Percentiles rank a stretch among this genome's conserved stretches.
These are phyloP conservation scores for Agonopterix subpropinquella DNA, from an alignment of 2,888 invertebrate species.

Conservation along the genomic window DNA sequence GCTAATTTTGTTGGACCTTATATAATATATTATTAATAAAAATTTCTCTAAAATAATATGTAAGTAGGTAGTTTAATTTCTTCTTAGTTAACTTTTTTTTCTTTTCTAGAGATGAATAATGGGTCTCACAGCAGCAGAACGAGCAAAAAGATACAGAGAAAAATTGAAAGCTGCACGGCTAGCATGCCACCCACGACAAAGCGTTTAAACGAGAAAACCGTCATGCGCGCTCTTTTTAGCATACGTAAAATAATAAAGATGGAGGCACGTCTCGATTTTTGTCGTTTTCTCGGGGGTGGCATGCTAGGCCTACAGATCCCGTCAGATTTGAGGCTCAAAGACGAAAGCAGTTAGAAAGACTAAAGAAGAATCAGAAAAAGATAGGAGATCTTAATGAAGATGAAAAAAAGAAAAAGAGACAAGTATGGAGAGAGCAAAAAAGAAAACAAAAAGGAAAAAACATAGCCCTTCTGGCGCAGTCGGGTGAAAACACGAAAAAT, in stretches of 20 bases:
- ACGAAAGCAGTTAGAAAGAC: conserved; percentile 18
- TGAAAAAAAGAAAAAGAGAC: conserved; percentile 2
- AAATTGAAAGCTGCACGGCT: neutral
- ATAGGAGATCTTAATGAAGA: conserved; percentile 6
- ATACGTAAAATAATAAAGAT: too few relatives aligned
- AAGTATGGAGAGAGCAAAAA: conserved; percentile 7
- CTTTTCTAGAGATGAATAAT: neutral
- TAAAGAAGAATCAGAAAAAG: conserved; percentile 3
- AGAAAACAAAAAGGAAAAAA: conserved; percentile 4
- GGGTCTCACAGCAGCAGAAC: neutral
- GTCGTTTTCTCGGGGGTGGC: too few relatives aligned
- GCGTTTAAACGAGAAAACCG: too few relatives aligned
- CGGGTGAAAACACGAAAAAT: neutral
- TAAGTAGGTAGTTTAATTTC: too few relatives aligned
- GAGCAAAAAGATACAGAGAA: neutral
- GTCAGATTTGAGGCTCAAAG: neutral
- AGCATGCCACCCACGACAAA: too few relatives aligned
- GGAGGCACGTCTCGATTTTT: too few relatives aligned
- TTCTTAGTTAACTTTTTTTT: neutral
- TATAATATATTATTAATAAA: neutral
- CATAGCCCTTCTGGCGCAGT: neutral
- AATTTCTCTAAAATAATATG: too few relatives aligned
- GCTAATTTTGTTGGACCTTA: too few relatives aligned
- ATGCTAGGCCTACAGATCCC: too few relatives aligned
- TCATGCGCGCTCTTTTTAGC: too few relatives aligned